Conservation (phyloP, 2,113 vertebrate genomes). For the Oncorhynchus keta region DNA sequence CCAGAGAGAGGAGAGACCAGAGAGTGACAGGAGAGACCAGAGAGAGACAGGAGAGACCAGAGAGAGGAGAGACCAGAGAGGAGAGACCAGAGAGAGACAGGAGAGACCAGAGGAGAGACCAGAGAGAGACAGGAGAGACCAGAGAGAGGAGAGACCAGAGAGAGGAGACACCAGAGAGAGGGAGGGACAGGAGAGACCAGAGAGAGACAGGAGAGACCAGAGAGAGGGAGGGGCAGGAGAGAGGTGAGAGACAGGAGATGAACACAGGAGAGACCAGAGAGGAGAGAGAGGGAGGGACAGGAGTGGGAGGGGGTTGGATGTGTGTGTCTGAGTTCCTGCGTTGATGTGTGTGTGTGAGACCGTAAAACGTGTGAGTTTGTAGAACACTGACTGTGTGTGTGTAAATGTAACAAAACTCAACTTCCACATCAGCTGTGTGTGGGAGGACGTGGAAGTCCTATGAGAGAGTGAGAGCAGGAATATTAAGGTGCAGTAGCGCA, state of each 20-base stretch:
- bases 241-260: too few species aligned
- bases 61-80: slow-evolving; percentile 9
- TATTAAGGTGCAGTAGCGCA: slow-evolving; percentile 54
- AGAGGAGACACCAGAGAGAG: slow-evolving; percentile 4
- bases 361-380: neutral
- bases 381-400: slow-evolving; percentile 31
- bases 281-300: too few species aligned
- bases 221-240: too few species aligned
- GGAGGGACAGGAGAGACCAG: too few species aligned
- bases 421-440: slow-evolving; percentile 27
- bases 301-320: slow-evolving; percentile 29
- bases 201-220: too few species aligned
- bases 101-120: slow-evolving; percentile 17
- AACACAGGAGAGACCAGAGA: too few species aligned
- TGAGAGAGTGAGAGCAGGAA: slow-evolving; percentile 6
- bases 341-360: slow-evolving; percentile 23
- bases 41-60: slow-evolving; percentile 1
- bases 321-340: slow-evolving; percentile 46
- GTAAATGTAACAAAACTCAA: slow-evolving; percentile 11
- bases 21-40: too few species aligned
- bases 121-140: too few species aligned
- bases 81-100: neutral
- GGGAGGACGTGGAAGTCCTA: slow-evolving; percentile 30
- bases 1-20: neutral
- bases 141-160: neutral